These are phyloP conservation scores for Campoplex nolae DNA, from an alignment of 2,888 invertebrate species.

Conservation along the genomic window DNA sequence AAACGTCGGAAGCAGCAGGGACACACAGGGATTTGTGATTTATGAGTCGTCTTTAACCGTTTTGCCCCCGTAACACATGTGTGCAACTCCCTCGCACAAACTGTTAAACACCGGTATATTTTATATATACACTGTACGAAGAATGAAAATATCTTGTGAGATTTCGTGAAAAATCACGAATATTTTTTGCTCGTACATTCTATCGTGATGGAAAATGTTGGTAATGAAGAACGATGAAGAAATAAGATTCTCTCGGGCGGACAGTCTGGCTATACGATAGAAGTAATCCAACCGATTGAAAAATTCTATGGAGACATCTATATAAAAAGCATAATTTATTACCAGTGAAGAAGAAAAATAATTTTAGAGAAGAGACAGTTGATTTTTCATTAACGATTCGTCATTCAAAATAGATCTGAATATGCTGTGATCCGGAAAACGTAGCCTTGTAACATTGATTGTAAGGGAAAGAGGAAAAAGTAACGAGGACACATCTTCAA, in stretches of 20 bases:
- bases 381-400: conserved; percentile 2
- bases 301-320: background rate
- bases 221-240: no score
- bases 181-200: background rate
- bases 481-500: conserved; percentile 23
- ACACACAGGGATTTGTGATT: conserved; percentile 66
- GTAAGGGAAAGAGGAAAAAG: background rate
- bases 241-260: background rate
- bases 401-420: conserved; percentile 33
- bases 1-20: conserved; percentile 64
- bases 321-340: no score
- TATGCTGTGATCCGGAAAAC: background rate
- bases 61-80: background rate
- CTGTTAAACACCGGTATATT: background rate
- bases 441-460: background rate
- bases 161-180: background rate
- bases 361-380: background rate
- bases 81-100: conserved; percentile 12
- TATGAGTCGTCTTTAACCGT: conserved; percentile 56
- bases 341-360: background rate
- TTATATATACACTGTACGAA: background rate
- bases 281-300: background rate
- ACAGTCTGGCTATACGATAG: background rate
- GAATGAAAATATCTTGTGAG: conserved; percentile 1
- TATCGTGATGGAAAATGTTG: background rate